These are phyloP conservation scores for Cistogaster globosa DNA, from an alignment of 2,888 invertebrate genomes.

Conservation along the genomic window DNA sequence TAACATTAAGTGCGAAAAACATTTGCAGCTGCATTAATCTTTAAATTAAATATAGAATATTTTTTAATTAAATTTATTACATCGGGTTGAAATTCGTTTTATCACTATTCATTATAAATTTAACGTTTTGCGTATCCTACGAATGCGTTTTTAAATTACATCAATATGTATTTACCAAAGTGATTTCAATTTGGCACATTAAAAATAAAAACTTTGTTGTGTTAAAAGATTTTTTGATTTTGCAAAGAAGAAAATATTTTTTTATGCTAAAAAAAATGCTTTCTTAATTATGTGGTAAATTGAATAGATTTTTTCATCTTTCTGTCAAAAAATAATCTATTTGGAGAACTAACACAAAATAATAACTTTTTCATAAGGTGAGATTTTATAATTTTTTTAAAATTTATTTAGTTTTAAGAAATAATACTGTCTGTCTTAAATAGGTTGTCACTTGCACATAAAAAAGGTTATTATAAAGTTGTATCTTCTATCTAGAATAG, in stretches of 20 bases:
- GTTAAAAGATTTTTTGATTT: conserved; percentile 18
- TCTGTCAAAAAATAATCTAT: conserved; percentile 15
- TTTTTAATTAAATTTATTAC: conserved; percentile 60
- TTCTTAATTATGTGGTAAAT: conserved; percentile 66
- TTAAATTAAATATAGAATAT: conserved; percentile 69
- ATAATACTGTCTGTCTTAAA: no score
- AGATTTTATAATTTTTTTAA: not conserved
- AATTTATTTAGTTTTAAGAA: no score
- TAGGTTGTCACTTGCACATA: no score
- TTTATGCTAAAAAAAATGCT: not conserved
- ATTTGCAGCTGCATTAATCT: conserved; percentile 70
- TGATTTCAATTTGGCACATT: conserved; percentile 40
- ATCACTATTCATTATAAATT: not conserved
- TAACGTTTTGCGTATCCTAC: conserved; percentile 42
- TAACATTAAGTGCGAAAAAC: conserved; percentile 71
- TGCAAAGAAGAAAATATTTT: not conserved
- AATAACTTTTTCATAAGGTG: not conserved
- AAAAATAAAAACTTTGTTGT: conserved; percentile 39
- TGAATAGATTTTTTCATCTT: conserved; percentile 30
- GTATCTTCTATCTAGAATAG: no score
- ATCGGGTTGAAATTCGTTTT: conserved; percentile 42
- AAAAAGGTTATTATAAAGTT: no score
- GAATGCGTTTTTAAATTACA: conserved; percentile 65
- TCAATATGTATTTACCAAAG: conserved; percentile 43
- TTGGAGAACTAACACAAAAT: not conserved